These are phyloP conservation scores for Iselma pallidipennis DNA, from an alignment of 2,888 invertebrate species.

Conservation along the genomic window DNA sequence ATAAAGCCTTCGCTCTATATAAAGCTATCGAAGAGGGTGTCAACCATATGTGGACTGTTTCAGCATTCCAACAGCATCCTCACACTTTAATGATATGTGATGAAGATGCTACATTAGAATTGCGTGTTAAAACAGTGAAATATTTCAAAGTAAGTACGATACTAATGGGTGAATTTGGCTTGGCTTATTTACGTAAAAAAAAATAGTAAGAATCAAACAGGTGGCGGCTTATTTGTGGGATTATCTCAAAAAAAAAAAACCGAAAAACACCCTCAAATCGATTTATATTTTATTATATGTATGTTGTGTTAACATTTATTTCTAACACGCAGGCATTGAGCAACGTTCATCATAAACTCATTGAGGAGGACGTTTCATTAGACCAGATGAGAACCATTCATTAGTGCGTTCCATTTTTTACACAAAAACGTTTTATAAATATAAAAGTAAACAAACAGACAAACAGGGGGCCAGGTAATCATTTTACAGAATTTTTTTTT, in stretches of 20 bases:
- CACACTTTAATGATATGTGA: constrained; percentile 94
- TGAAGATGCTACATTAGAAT: constrained; percentile 95
- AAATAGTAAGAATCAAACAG: not conserved
- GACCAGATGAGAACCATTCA: constrained; percentile 52
- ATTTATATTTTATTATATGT: constrained; percentile 1
- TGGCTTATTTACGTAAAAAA: not conserved
- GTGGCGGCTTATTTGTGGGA: not conserved
- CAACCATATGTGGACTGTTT: constrained; percentile 99
- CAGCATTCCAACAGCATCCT: constrained; percentile 96
- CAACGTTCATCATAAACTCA: constrained; percentile 82
- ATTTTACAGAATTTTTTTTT: too few relatives aligned
- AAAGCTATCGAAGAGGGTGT: constrained; percentile 99
- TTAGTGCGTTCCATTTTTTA: constrained; percentile 34
- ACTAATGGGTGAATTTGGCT: not conserved
- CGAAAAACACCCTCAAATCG: too few relatives aligned
- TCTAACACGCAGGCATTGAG: constrained; percentile 71
- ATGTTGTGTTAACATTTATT: constrained; percentile 15
- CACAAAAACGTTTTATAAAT: constrained; percentile 5
- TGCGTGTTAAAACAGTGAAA: constrained; percentile 97
- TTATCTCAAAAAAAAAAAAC: not conserved
- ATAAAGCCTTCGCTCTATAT: constrained; percentile 95
- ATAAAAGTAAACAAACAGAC: not conserved
- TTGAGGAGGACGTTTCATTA: constrained; percentile 62
- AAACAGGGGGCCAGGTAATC: not conserved
- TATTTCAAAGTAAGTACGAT: constrained; percentile 72